A percentile compares a stretch with the other conserved stretches of the same genome.
Conservation (phyloP, 2,888 invertebrate genomes). For the Ptychoptera albimana region DNA sequence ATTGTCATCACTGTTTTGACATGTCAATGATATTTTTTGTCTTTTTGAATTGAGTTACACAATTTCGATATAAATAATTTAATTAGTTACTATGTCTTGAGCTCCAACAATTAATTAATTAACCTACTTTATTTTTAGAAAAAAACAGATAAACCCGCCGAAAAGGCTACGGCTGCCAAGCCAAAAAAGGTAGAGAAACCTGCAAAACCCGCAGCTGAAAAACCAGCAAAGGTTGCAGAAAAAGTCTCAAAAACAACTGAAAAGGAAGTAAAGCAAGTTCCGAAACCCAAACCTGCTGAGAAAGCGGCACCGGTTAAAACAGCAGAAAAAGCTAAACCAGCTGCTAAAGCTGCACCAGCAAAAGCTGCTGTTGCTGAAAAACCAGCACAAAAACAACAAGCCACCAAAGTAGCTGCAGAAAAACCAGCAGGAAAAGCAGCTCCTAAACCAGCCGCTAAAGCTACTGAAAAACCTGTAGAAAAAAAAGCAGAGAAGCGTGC, state of each 20-base stretch:
- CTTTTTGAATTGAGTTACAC: neutral
- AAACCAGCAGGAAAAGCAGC: slow-evolving; percentile 13
- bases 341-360: slow-evolving; percentile 8
- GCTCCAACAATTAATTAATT: no score
- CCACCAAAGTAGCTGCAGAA: slow-evolving; percentile 10
- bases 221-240: slow-evolving; percentile 26
- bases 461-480: slow-evolving; percentile 30
- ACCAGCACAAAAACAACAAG: slow-evolving; percentile 7
- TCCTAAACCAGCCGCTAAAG: slow-evolving; percentile 19
- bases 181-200: slow-evolving; percentile 20
- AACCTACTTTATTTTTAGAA: no score
- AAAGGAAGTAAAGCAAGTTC: slow-evolving; percentile 24
- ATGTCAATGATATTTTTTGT: no score
- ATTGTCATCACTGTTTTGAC: neutral
- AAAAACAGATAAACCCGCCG: slow-evolving; percentile 16
- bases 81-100: no score
- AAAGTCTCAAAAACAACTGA: slow-evolving; percentile 23
- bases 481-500: slow-evolving; percentile 38
- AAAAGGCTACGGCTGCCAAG: slow-evolving; percentile 9
- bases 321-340: slow-evolving; percentile 12
- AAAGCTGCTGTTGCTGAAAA: slow-evolving; percentile 4
- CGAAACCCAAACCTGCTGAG: slow-evolving; percentile 23
- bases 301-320: slow-evolving; percentile 14
- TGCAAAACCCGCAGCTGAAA: slow-evolving; percentile 29
- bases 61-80: neutral